Percentiles rank a stretch among this genome's conserved stretches.
These are phyloP conservation scores for Orgyia antiqua DNA, from an alignment of 2,888 invertebrate species.

Conservation along the genomic window DNA sequence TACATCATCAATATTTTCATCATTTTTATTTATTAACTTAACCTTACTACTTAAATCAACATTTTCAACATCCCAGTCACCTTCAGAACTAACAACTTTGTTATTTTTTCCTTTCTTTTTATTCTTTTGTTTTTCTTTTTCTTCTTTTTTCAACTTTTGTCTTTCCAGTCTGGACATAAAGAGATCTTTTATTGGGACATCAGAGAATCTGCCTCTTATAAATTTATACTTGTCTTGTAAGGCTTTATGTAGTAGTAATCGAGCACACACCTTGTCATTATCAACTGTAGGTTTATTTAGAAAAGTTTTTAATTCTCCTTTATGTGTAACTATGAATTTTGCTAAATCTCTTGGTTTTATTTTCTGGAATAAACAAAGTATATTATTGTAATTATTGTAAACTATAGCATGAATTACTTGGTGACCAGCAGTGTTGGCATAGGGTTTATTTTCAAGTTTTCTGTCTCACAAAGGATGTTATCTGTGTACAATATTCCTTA, in stretches of 20 bases:
- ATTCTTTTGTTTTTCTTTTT: constrained; percentile 50
- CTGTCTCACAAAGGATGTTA: too few species aligned
- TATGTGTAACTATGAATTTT: constrained; percentile 58
- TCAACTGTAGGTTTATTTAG: constrained; percentile 57
- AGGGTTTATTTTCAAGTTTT: too few species aligned
- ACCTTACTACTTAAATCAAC: constrained; percentile 17
- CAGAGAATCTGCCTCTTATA: constrained; percentile 50
- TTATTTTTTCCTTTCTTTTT: constrained; percentile 40
- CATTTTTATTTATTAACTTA: constrained; percentile 16
- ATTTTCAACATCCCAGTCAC: constrained; percentile 54
- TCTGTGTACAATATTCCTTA: too few species aligned
- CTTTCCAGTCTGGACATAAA: constrained; percentile 67
- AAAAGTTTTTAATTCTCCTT: constrained; percentile 48
- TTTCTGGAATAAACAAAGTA: constrained; percentile 49
- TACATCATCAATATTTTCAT: constrained; percentile 8
- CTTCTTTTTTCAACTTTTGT: constrained; percentile 58
- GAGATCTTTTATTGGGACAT: constrained; percentile 60
- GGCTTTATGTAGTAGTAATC: constrained; percentile 58
- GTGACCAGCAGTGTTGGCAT: too few species aligned
- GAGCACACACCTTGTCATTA: constrained; percentile 58
- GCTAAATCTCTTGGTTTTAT: constrained; percentile 63
- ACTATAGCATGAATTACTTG: neutral
- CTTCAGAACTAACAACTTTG: constrained; percentile 41
- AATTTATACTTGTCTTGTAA: constrained; percentile 58
- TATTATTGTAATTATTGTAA: neutral